Base-by-base conservation (phyloP, 2,888 invertebrate species). In the Orchestes rusci region DNA sequence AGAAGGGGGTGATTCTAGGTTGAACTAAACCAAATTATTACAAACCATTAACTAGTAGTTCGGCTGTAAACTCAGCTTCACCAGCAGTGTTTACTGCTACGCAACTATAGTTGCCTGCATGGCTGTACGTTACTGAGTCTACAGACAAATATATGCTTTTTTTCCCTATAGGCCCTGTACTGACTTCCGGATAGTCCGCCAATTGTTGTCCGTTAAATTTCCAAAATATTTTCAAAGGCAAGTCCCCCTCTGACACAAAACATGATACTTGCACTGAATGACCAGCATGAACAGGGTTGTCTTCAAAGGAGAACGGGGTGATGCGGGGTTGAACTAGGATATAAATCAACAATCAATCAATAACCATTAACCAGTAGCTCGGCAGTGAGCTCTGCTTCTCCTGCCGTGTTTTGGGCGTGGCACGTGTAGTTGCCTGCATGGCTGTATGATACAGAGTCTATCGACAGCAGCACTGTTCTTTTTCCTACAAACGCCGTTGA, bases 361-460 rank as follows among this genome's bases (percentile, higher is more conserved):
- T 48, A 57, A 84, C 84, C 86, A 67, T 85, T 84, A 51, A 87
- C 83, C 68, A 77, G 74, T 58, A 88, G 73, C 59, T 57, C 51
- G 4, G 66, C 55, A 12, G 56, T 54, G 45, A 61, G 58, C 8
- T 43, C 44, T 16, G 58, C 50, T 41, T 51, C 48, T 23, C 67
- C 66, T 23, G 65, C 68, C 44, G 35, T 48, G 46, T 68, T 68
- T 33, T 40, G 74, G 42, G 83, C 86, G 60, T 76, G 75, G 67
- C 87, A 87, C 49, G 80, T 77, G 65, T 84, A 87, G 58, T 78
- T 80, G 57, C 86, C 86, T 56, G 81, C 77, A 66, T 85, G 83
- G 52, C 71, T 73, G 27, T 77, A 75, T 44, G 75, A 73, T 31
- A 81, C 80, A 7, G 76, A 73, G 58, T 80, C 78, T 52, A 83